A percentile compares a stretch with the other conserved stretches of the same genome.
These are phyloP conservation scores for Callipepla californica DNA, from an alignment of 2,113 vertebrate genomes.

Conservation along the genomic window DNA sequence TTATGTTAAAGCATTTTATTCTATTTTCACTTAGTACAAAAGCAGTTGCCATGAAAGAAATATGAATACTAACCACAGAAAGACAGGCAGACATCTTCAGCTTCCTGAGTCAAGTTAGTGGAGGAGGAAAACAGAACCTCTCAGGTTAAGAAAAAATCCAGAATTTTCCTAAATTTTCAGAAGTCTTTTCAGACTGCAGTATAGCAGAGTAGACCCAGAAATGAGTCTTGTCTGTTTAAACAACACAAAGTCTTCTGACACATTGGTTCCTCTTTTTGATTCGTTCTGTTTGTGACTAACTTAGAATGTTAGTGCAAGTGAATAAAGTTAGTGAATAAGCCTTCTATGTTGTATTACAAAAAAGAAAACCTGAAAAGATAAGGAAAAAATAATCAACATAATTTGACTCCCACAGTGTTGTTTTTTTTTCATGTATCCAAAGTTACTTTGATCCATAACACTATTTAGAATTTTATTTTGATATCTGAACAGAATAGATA, in stretches of 20 bases:
- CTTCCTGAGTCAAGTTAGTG: neutral
- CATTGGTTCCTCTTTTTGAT: neutral
- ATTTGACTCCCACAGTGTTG: neutral
- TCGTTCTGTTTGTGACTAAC: neutral
- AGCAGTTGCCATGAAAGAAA: neutral
- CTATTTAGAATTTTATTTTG: neutral
- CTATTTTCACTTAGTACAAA: slow-evolving; percentile 5
- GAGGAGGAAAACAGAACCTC: neutral
- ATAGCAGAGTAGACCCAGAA: neutral
- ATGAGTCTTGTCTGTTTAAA: neutral
- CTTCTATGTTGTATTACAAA: neutral
- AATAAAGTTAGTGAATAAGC: neutral
- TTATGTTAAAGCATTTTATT: slow-evolving; percentile 22
- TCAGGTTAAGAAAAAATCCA: neutral
- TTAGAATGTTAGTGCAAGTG: neutral
- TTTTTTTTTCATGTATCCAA: neutral
- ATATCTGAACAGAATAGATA: neutral
- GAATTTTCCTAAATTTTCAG: neutral
- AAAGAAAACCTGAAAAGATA: neutral
- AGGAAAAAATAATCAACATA: fast-evolving
- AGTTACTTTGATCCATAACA: neutral
- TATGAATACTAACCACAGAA: neutral
- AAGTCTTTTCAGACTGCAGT: neutral
- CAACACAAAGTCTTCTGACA: neutral
- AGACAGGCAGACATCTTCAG: neutral